Evolutionary conservation across 2,888 invertebrate genomes (phyloP).

Genomic region (Fabriciana adippe): DNA sequence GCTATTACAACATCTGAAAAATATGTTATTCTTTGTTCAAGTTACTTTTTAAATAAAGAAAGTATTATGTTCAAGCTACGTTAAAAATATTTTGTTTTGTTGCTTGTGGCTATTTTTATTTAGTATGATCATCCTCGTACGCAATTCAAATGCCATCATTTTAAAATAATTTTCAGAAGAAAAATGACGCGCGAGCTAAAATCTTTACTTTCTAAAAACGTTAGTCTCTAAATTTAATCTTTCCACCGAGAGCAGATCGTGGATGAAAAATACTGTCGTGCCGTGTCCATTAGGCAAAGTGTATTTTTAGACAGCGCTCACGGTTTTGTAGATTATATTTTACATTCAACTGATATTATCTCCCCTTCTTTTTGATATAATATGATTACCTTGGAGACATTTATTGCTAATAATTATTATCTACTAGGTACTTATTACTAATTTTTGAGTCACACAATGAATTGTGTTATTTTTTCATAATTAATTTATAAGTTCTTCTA

Average conservation of each 20-base stretch:
- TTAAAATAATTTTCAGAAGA: conserved; percentile 32
- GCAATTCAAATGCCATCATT: conserved; percentile 24
- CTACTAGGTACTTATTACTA: background rate
- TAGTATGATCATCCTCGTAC: background rate
- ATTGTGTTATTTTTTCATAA: conserved; percentile 15
- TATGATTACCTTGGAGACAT: background rate
- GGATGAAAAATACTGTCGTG: conserved; percentile 69
- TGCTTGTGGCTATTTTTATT: background rate
- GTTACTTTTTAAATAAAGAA: no score
- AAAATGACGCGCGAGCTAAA: conserved; percentile 45
- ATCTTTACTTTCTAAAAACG: conserved; percentile 65
- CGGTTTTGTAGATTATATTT: conserved; percentile 54
- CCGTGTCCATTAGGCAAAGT: conserved; percentile 71
- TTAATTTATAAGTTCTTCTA: conserved; percentile 32
- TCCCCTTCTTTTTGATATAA: conserved; percentile 37
- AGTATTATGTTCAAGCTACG: no score
- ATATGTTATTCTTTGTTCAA: conserved; percentile 20
- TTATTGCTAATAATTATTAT: background rate
- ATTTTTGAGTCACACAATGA: no score
- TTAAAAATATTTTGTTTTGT: background rate
- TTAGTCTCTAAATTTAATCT: conserved; percentile 71
- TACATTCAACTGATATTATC: conserved; percentile 49
- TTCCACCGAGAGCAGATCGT: conserved; percentile 59
- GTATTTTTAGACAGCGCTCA: conserved; percentile 66
- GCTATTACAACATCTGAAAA: conserved; percentile 50